Percentiles rank a stretch among this genome's conserved stretches.
Evolutionary conservation across 2,888 invertebrate genomes (phyloP).

Genomic region (Deilephila elpenor): DNA sequence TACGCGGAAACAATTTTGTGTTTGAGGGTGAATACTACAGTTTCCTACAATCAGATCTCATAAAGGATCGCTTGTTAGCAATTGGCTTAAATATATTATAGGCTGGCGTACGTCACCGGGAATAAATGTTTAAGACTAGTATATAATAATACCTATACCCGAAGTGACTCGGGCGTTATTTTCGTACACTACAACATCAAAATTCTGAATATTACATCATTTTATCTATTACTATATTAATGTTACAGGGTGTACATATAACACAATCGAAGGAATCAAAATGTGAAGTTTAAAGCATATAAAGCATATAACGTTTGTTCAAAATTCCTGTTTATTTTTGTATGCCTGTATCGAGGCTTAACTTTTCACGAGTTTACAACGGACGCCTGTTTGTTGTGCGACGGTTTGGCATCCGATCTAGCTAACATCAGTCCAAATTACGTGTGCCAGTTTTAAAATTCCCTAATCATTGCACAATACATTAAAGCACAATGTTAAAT

Average conservation of each 20-base stretch:
- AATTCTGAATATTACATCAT: conserved; percentile 61
- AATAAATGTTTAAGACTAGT: conserved; percentile 68
- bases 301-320: conserved; percentile 73
- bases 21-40: conserved; percentile 38
- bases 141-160: conserved; percentile 69
- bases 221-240: conserved; percentile 62
- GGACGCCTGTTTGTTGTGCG: background rate
- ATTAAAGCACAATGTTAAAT: too few relatives aligned
- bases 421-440: background rate
- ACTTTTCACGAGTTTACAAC: background rate
- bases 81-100: conserved; percentile 47
- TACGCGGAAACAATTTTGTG: conserved; percentile 47
- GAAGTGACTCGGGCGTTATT: conserved; percentile 59
- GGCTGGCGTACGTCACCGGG: conserved; percentile 49
- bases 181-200: conserved; percentile 70
- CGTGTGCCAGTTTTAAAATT: background rate
- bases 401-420: conserved; percentile 4
- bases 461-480: background rate
- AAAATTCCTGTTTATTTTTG: conserved; percentile 73
- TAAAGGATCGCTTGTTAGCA: conserved; percentile 41
- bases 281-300: conserved; percentile 56
- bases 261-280: conserved; percentile 52
- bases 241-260: conserved; percentile 65
- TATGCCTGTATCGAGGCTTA: conserved; percentile 52
- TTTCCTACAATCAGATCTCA: conserved; percentile 50